These are phyloP conservation scores for Montipora foliosa DNA, from an alignment of 64 coral and sea anemone genomes.

Conservation along the genomic window DNA sequence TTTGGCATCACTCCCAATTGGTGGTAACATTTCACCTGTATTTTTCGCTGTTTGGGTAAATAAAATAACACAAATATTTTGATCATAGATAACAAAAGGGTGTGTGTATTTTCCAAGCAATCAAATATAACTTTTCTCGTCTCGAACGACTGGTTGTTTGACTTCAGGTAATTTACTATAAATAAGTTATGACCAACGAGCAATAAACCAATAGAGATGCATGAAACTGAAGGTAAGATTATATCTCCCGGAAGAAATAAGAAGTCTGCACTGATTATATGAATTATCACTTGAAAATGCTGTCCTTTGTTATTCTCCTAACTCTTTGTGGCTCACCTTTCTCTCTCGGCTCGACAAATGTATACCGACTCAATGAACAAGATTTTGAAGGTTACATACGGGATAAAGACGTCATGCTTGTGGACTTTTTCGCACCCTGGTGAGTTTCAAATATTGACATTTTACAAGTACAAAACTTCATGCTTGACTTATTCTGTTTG, in stretches of 20 bases:
- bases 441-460: slow-evolving; percentile 49
- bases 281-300: background rate
- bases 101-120: background rate
- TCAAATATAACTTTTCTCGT: background rate
- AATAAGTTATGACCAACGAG: slow-evolving; percentile 43
- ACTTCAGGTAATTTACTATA: slow-evolving; percentile 39
- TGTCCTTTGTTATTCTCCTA: background rate
- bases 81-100: background rate
- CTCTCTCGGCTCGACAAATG: slow-evolving; percentile 43
- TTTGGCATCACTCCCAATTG: background rate
- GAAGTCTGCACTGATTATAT: background rate
- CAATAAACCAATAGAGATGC: background rate
- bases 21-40: slow-evolving; percentile 3
- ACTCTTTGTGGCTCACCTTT: background rate
- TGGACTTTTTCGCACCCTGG: slow-evolving; percentile 93
- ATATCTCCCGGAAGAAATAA: background rate
- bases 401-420: slow-evolving; percentile 92
- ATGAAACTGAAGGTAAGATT: background rate
- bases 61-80: slow-evolving; percentile 36
- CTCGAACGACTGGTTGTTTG: slow-evolving; percentile 1
- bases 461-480: background rate
- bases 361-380: slow-evolving; percentile 71
- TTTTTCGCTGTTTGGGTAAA: slow-evolving; percentile 6
- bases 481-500: slow-evolving; percentile 33
- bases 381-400: slow-evolving; percentile 72